Conservation (phyloP, 2,113 vertebrate genomes). For the Pterocles orientalis region DNA sequence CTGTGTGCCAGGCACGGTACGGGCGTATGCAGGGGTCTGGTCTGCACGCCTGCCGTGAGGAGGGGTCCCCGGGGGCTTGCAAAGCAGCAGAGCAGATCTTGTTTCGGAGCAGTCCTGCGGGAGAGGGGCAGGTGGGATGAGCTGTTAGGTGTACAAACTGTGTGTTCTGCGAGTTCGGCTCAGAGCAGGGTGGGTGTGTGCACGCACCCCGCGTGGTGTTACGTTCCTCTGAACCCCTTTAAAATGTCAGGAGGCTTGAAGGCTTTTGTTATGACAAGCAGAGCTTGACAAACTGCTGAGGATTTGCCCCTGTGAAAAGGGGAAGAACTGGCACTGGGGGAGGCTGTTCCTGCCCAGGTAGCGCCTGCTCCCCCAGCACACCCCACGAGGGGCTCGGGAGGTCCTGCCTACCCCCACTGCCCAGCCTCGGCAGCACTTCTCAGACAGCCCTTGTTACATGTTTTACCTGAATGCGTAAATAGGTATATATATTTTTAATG, state of each 20-base stretch:
- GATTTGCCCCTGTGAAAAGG: background rate
- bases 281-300: background rate
- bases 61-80: background rate
- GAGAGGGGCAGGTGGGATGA: background rate
- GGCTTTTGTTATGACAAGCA: background rate
- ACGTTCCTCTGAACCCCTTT: background rate
- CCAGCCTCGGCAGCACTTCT: background rate
- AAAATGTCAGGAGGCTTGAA: background rate
- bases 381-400: background rate
- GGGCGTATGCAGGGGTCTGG: fast-evolving
- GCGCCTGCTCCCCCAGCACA: background rate
- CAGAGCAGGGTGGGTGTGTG: background rate
- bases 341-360: background rate
- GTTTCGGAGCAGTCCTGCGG: background rate
- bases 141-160: background rate
- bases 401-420: background rate
- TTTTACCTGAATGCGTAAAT: background rate
- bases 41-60: background rate
- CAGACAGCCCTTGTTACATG: background rate
- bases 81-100: background rate
- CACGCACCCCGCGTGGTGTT: background rate
- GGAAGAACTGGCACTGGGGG: background rate
- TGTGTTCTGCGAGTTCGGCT: background rate
- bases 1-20: background rate
- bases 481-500: background rate